Base-by-base conservation (phyloP, 2,797 vertebrate genomes). In the Champsocephalus esox region DNA sequence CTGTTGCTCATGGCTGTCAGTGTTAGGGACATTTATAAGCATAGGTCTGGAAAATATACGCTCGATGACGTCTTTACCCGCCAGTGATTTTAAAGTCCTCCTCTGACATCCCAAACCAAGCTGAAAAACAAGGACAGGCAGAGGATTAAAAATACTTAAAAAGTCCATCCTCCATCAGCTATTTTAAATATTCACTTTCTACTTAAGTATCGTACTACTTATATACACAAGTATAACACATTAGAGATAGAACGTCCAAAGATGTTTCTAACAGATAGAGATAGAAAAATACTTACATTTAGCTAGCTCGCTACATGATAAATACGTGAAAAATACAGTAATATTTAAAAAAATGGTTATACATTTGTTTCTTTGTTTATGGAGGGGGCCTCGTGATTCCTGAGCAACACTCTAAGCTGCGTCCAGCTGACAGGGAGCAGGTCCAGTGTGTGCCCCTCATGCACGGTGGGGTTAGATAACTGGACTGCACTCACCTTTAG, bases 1-100 rank as follows among this genome's bases (percentile, higher is more conserved):
- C 73, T 75, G 84, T 81, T 58, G 6, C 82, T 90, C 91, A 92
- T 92, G 58, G 87, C 79, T 2, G 84, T 86, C 84, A 84, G 66
- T 8, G 88, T 88, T 11, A 60, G 57, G 67, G 85, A 86, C 88
- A 89, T 89, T 45, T 13, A 58, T 44, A 46, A 51, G 44, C 59
- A 74, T 51, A 43, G 3, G 49, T 54, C 55, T 71, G 50, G 45
- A 55, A 24, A 65, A 48, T 17, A 69, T 0, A 49, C 1, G 1
- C 6, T 44, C 45, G n/a, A 57, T 51, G 58, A 69, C 2, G 24
- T 50, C 38, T 69, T 62, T 51, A 67, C 77, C 70, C 32, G 3
- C 46, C 17, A 6, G 41, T 52, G 34, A 74, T 38, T 24, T 54
- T 56, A 68, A 38, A 24, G 51, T 59, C 66, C 9, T 64, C 46